These are phyloP conservation scores for Galemys pyrenaicus DNA, from an alignment of 2,113 vertebrate species.

Conservation along the genomic window DNA sequence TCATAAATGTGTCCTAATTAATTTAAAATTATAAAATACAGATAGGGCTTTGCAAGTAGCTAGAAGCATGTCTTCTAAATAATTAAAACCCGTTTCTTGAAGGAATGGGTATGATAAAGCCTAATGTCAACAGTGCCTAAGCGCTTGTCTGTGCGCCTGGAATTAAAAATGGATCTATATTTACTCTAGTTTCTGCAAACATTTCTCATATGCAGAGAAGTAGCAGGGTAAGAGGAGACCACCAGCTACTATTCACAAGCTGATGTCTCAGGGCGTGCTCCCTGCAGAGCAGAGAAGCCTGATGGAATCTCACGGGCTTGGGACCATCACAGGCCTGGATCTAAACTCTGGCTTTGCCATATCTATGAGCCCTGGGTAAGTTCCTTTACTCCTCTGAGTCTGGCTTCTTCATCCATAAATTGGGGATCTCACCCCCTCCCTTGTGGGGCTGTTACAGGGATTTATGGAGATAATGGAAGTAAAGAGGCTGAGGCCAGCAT, in stretches of 20 bases:
- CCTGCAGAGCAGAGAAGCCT: not conserved
- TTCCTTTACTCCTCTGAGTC: not conserved
- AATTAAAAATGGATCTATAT: slow-evolving; percentile 6
- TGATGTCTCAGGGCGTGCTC: not conserved
- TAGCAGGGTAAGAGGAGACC: not conserved
- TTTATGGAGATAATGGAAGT: not conserved
- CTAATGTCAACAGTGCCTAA: not conserved
- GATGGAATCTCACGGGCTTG: accelerated
- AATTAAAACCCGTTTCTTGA: slow-evolving; percentile 30
- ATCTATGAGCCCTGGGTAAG: not conserved
- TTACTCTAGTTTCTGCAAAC: slow-evolving; percentile 9
- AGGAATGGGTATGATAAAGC: slow-evolving; percentile 19
- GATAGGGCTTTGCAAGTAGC: slow-evolving; percentile 37
- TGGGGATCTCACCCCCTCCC: not conserved
- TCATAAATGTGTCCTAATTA: slow-evolving; percentile 33
- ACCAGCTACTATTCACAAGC: not conserved
- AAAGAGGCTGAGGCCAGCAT: not conserved
- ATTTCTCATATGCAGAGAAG: not conserved
- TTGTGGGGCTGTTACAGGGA: not conserved
- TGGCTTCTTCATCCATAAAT: not conserved
- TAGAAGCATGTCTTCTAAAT: slow-evolving; percentile 8
- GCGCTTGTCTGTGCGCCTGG: not conserved
- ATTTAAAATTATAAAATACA: slow-evolving; percentile 49
- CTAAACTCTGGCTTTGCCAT: not conserved
- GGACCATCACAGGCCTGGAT: not conserved